Percentiles rank a stretch among this genome's conserved stretches.
Conservation (phyloP, 2,888 invertebrate genomes). For the Sphinx pinastri region DNA sequence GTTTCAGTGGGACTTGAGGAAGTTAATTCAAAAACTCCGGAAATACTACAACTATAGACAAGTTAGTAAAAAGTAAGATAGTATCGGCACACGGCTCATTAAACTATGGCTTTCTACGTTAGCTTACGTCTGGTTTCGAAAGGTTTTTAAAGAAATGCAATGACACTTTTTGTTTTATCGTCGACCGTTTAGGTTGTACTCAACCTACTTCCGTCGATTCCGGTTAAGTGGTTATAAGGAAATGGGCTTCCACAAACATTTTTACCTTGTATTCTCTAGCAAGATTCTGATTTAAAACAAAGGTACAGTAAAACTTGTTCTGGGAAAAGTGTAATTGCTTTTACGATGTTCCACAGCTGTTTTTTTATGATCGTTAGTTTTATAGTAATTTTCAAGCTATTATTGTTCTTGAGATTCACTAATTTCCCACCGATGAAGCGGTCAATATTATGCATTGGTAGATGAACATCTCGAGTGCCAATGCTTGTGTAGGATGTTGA, state of each 20-base stretch:
- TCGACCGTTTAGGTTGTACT: conserved; percentile 59
- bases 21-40: conserved; percentile 53
- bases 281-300: neutral
- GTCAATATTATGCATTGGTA: too few relatives aligned
- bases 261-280: conserved; percentile 8
- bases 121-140: conserved; percentile 66
- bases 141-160: conserved; percentile 59
- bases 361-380: too few relatives aligned
- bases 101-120: conserved; percentile 69
- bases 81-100: conserved; percentile 66
- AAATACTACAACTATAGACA: conserved; percentile 58
- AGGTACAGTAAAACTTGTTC: neutral
- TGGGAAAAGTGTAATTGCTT: neutral
- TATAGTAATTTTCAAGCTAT: too few relatives aligned
- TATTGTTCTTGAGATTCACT: too few relatives aligned
- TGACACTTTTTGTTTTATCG: conserved; percentile 71
- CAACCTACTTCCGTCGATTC: conserved; percentile 50
- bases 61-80: conserved; percentile 61
- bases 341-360: too few relatives aligned
- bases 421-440: too few relatives aligned
- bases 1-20: conserved; percentile 50
- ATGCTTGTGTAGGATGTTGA: too few relatives aligned
- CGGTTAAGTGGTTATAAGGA: conserved; percentile 36
- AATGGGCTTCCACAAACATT: conserved; percentile 33
- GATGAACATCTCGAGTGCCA: too few relatives aligned